phyloP scores from a whole-genome alignment of 2,797 vertebrate species.

The Aeoliscus strigatus region DNA sequence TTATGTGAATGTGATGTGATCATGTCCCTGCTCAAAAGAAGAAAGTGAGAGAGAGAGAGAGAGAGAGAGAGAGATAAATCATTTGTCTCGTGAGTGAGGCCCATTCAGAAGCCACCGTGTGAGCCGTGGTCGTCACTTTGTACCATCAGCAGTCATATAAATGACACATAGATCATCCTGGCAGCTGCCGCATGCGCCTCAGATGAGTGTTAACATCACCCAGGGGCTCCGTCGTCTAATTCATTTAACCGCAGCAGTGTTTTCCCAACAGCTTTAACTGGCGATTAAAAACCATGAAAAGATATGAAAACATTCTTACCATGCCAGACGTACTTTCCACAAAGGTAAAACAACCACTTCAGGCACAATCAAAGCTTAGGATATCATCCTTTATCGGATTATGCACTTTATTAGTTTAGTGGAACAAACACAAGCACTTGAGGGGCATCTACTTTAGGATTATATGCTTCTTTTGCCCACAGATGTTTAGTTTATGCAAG shows the following conservation, averaged over 20 bases:
- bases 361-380: constrained; percentile 66
- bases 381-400: constrained; percentile 66
- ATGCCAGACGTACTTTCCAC: constrained; percentile 68
- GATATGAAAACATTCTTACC: constrained; percentile 68
- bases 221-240: constrained; percentile 65
- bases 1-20: too few species aligned
- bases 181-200: constrained; percentile 33
- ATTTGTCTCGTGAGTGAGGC: constrained; percentile 19
- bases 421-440: constrained; percentile 69
- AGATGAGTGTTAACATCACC: constrained; percentile 63
- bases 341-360: constrained; percentile 73
- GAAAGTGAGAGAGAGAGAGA: too few species aligned
- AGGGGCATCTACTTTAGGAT: constrained; percentile 55
- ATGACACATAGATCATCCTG: constrained; percentile 43
- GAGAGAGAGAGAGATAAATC: constrained; percentile 29
- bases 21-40: too few species aligned
- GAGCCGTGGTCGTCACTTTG: constrained; percentile 30
- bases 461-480: constrained; percentile 35
- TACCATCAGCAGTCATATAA: constrained; percentile 44
- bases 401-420: constrained; percentile 73
- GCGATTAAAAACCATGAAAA: constrained; percentile 73
- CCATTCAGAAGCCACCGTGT: constrained; percentile 28
- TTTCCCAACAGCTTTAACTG: constrained; percentile 61
- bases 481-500: constrained; percentile 46
- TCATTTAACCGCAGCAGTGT: constrained; percentile 70